A percentile compares a stretch with the other conserved stretches of the same genome.
Evolutionary conservation across 2,888 invertebrate species (phyloP).

Genomic region (Harpagoxenus sublaevis): DNA sequence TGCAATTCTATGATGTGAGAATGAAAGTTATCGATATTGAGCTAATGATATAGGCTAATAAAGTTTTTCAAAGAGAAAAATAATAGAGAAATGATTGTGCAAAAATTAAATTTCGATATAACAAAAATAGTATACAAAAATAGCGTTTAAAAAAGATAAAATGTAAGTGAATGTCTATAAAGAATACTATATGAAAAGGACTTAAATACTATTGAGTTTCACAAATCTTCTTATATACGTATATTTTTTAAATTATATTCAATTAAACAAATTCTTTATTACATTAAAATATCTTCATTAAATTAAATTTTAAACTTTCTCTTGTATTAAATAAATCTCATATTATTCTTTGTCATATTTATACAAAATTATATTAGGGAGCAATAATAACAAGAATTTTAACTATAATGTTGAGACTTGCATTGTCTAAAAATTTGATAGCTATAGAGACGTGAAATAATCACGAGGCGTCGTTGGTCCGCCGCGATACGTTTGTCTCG

Average conservation of each 20-base stretch:
- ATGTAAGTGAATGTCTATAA: background rate
- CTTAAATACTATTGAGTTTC: background rate
- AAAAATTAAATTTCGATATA: background rate
- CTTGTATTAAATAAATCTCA: background rate
- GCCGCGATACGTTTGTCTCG: slow-evolving; percentile 35
- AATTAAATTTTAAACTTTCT: background rate
- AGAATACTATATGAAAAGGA: background rate
- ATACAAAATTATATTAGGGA: background rate
- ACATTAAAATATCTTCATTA: background rate
- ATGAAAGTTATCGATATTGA: background rate
- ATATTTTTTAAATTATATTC: background rate
- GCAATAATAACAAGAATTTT: background rate
- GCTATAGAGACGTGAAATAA: slow-evolving; percentile 49
- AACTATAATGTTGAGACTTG: slow-evolving; percentile 4
- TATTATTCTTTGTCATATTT: background rate
- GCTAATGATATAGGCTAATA: too few species aligned
- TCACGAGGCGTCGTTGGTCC: slow-evolving; percentile 53
- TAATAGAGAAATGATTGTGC: background rate
- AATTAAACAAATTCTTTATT: background rate
- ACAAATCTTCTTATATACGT: background rate
- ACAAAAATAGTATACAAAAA: background rate
- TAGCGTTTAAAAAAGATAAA: background rate
- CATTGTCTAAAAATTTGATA: slow-evolving; percentile 31
- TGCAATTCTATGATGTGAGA: background rate
- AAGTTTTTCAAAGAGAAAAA: background rate